Evolutionary conservation across 2,888 invertebrate genomes (phyloP), one percentile per base, ranked within the genome.

Genomic region (Venusia cambrica): DNA sequence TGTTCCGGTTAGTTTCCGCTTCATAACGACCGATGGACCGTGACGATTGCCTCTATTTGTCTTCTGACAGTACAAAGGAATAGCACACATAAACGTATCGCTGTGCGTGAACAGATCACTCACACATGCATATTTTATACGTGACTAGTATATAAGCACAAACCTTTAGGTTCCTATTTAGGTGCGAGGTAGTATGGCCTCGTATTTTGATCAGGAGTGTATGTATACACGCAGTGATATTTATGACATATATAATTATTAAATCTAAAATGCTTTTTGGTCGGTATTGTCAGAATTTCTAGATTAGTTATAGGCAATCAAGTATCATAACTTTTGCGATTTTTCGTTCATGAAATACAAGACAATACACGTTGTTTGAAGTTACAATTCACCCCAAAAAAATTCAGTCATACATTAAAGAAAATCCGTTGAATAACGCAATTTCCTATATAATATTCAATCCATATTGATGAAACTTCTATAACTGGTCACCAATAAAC

Each of bases 1-100:
- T 54, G 60, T 64, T 65, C 67, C 70, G 59, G 59, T 57, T 57
- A 58, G 73, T 75, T 73, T 72, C 72, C 72, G 67, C 50, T 52
- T 59, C 58, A 62, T 70, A 65, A 65, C 62, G 55, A 54, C 58
- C 71, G 70, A 75, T 73, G 64, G 67, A 60, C 67, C 70, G 64
- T 57, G 59, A 62, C 65, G 61, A 68, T 71, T 64, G 67, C 70
- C 64, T 60, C 71, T 65, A 75, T 79, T 79, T 76, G 65, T 76
- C 73, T 73, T 65, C 51, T 42, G 46, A 43, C 27, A 28, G 52
- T 55, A 66, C 62, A 59, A 62, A 61, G 61, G 63, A n/a, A n/a
- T n/a, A n/a, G n/a, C n/a, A n/a, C n/a, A n/a, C n/a, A n/a, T n/a
- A n/a, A n/a, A n/a, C n/a, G n/a, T n/a, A n/a, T n/a, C n/a, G n/a